Conservation (phyloP, 2,888 invertebrate species). For the Agonopterix alstromeriana region DNA sequence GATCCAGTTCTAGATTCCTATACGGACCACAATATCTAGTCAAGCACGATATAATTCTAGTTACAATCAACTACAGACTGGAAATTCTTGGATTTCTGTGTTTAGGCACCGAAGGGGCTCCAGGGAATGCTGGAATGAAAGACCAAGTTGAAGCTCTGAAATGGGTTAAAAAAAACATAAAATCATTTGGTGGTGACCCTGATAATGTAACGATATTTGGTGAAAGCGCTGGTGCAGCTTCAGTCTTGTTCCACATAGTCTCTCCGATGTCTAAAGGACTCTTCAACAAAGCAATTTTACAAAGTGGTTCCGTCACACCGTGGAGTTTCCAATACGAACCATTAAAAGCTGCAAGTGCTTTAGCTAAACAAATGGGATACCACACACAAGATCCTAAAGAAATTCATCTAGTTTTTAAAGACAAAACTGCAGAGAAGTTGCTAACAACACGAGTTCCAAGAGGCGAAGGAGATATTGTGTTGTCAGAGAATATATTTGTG, state of each 20-base stretch:
- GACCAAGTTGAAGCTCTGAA: conserved; percentile 57
- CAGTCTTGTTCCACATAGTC: conserved; percentile 51
- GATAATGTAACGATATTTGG: conserved; percentile 59
- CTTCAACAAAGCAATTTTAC: conserved; percentile 56
- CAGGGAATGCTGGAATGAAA: conserved; percentile 61
- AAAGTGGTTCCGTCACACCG: conserved; percentile 58
- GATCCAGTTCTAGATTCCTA: conserved; percentile 50
- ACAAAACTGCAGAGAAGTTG: conserved; percentile 31
- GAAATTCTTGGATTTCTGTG: conserved; percentile 61
- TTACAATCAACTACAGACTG: conserved; percentile 59
- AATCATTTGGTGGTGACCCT: conserved; percentile 56
- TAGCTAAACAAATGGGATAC: conserved; percentile 43
- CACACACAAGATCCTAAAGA: conserved; percentile 37
- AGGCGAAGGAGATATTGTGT: conserved; percentile 42
- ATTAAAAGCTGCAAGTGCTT: conserved; percentile 36
- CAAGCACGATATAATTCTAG: conserved; percentile 49
- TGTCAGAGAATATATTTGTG: conserved; percentile 62
- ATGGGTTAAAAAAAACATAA: conserved; percentile 55
- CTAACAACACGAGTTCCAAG: conserved; percentile 48
- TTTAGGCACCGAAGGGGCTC: conserved; percentile 55
- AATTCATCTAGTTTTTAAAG: conserved; percentile 40
- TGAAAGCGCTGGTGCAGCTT: conserved; percentile 63
- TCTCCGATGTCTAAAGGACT: conserved; percentile 59
- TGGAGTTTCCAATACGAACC: conserved; percentile 63
- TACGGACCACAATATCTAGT: conserved; percentile 58